phyloP scores from a whole-genome alignment of 2,113 vertebrate species.

The Callaeas wilsoni region DNA sequence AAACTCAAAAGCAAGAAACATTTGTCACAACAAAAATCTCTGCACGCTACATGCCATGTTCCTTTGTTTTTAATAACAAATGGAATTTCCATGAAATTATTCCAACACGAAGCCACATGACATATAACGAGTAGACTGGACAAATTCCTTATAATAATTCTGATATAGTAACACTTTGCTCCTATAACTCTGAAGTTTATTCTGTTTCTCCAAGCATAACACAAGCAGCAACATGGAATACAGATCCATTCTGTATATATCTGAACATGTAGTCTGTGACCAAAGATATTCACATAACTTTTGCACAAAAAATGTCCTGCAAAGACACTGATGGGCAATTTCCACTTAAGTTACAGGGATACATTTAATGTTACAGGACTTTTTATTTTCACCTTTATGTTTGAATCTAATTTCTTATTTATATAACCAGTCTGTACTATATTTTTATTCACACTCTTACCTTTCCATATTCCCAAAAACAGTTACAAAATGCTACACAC shows the following conservation, averaged over 20 bases:
- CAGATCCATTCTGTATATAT: background rate
- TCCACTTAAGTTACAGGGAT: background rate
- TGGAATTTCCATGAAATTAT: background rate
- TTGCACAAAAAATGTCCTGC: background rate
- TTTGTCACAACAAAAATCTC: background rate
- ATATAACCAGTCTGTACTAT: background rate
- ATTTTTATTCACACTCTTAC: background rate
- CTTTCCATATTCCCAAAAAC: background rate
- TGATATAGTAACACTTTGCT: background rate
- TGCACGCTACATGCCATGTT: rapidly evolving
- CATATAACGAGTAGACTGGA: background rate
- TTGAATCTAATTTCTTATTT: background rate
- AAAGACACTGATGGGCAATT: background rate
- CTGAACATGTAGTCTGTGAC: background rate
- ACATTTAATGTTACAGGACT: background rate
- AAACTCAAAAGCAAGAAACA: background rate
- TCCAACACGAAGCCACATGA: background rate
- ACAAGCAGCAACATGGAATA: background rate
- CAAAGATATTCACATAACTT: background rate
- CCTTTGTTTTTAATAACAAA: background rate
- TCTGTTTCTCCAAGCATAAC: background rate
- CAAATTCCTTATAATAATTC: background rate
- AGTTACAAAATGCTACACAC: background rate
- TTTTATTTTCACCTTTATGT: background rate
- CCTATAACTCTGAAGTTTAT: background rate